Conservation (phyloP, 2,113 vertebrate species). For the Balaeniceps rex region DNA sequence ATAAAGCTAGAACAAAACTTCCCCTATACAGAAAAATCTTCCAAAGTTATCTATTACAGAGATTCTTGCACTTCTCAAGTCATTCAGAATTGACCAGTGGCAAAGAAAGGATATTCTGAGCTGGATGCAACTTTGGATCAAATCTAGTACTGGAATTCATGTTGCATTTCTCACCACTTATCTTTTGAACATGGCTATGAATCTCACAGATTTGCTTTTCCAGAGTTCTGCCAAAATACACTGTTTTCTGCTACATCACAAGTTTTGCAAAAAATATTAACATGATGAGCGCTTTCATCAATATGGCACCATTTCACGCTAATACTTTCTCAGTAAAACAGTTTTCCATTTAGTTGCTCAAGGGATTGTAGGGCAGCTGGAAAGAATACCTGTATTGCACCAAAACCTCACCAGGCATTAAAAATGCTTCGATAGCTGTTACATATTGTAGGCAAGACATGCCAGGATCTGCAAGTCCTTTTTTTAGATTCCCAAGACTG, state of each 20-base stretch:
- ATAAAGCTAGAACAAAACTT: neutral
- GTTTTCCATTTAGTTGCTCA: neutral
- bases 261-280: neutral
- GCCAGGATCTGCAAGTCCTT: neutral
- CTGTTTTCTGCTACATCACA: constrained; percentile 17
- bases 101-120: neutral
- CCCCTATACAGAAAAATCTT: neutral
- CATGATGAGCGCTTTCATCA: neutral
- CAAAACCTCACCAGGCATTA: neutral
- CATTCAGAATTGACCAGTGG: neutral
- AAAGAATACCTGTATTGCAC: neutral
- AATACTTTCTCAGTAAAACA: neutral
- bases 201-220: neutral
- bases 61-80: neutral
- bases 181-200: neutral
- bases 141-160: neutral
- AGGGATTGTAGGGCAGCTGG: neutral
- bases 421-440: neutral
- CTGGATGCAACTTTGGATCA: neutral
- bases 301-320: neutral
- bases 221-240: neutral
- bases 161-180: neutral
- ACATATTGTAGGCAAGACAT: neutral
- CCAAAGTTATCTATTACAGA: neutral
- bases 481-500: neutral